Conservation (phyloP, 2,113 vertebrate genomes). For the Crotalus horridus region DNA sequence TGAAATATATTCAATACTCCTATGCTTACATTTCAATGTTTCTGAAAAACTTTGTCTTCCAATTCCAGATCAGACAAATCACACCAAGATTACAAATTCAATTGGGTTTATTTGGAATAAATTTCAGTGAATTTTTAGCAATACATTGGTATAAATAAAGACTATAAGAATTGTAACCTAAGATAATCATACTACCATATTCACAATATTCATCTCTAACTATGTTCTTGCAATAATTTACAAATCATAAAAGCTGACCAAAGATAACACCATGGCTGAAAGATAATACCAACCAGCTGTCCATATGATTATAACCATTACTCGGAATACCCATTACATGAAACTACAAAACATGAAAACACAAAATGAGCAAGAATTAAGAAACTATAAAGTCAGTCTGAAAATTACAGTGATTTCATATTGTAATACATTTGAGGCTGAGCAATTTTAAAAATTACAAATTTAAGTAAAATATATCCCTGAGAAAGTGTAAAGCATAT, state of each 20-base stretch:
- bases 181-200: background rate
- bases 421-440: background rate
- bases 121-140: background rate
- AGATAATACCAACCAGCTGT: background rate
- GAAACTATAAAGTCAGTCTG: background rate
- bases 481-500: background rate
- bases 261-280: background rate
- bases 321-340: background rate
- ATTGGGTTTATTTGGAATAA: background rate
- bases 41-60: background rate
- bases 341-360: background rate
- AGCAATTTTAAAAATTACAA: background rate
- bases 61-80: background rate
- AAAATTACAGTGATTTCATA: background rate
- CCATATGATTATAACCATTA: background rate
- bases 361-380: background rate
- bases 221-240: background rate
- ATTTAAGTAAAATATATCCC: background rate
- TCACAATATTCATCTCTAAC: background rate
- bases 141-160: background rate
- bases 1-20: background rate
- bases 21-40: background rate
- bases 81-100: background rate
- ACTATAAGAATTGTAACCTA: background rate
- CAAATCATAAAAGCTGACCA: background rate